Conservation (phyloP, 2,888 invertebrate species). For the Muscina levida region DNA sequence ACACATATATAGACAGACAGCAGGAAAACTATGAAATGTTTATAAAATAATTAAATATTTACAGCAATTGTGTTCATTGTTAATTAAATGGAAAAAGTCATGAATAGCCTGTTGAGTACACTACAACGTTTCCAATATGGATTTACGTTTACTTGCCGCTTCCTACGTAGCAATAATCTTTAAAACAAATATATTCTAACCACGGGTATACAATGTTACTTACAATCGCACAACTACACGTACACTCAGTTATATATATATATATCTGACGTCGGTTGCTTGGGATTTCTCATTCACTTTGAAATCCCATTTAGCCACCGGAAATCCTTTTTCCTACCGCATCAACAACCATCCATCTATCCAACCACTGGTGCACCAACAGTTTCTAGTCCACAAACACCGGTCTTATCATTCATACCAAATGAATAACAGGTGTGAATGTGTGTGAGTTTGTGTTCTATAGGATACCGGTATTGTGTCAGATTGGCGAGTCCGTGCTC, state of each 20-base stretch:
- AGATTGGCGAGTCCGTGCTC: neutral
- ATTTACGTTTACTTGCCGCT: too few species aligned
- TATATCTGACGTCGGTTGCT: neutral
- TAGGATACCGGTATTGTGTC: neutral
- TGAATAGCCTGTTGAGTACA: constrained; percentile 14
- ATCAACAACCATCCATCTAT: too few species aligned
- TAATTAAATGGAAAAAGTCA: too few species aligned
- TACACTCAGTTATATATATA: neutral
- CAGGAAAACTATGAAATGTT: too few species aligned
- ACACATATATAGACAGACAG: too few species aligned
- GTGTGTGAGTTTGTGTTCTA: neutral
- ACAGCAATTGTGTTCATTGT: too few species aligned
- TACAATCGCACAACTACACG: constrained; percentile 20
- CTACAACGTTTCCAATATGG: constrained; percentile 4
- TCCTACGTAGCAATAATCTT: neutral
- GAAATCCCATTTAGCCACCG: constrained; percentile 55
- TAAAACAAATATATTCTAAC: constrained; percentile 17
- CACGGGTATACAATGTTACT: too few species aligned
- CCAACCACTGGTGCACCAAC: constrained; percentile 11
- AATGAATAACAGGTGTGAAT: neutral
- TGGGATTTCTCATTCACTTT: constrained; percentile 16
- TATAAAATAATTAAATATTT: too few species aligned
- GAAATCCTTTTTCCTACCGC: constrained; percentile 63
- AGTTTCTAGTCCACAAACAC: neutral
- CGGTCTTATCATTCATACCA: neutral